Base-by-base conservation (phyloP, 2,888 invertebrate genomes). In the Zaprionus lineosus region DNA sequence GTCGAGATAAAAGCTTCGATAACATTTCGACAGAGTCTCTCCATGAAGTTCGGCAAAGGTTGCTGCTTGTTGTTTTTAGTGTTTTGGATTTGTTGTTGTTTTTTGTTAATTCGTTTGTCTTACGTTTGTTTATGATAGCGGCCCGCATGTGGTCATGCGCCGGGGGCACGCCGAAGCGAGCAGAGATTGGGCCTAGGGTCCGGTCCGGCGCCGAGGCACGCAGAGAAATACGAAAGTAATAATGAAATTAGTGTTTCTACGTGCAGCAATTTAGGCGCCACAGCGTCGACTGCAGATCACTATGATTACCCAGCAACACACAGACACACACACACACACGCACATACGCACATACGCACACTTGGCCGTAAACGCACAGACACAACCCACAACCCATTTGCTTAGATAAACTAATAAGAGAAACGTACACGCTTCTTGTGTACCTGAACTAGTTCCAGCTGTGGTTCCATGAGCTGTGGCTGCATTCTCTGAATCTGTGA, bases 201-300 rank as follows among this genome's bases (percentile, higher is more conserved):
- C 36, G 44, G 58, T 53, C 37, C 64, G 78, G 67, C 84, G 74
- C 71, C 82, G 60, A 39, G 51, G 66, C 79, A 74, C 60, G 74
- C 73, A 66, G 63, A 50, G 39, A 57, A 70, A 51, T 56, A 58
- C 62, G 58, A 74, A 81, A 66, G 61, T 64, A 74, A 72, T 70
- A 64, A 65, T 56, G 60, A 64, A 61, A 74, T 72, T 65, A 57
- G 72, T 73, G 68, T 65, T 43, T 68, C 56, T 68, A 85, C 84
- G 81, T 83, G 85, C 66, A 64, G 63, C 77, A 85, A 76, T 79
- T 82, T 85, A 71, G 86, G 86, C 81, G 81, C 81, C 81, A 71
- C 68, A 61, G 11, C 33, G 36, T 6, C 40, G 18, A 29, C 41
- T 48, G 58, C 50, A 52, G 26, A 43, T 31, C 43, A 28, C 19